Evolutionary conservation across 2,888 invertebrate genomes (phyloP).

Genomic region (Dascillus cervinus): DNA sequence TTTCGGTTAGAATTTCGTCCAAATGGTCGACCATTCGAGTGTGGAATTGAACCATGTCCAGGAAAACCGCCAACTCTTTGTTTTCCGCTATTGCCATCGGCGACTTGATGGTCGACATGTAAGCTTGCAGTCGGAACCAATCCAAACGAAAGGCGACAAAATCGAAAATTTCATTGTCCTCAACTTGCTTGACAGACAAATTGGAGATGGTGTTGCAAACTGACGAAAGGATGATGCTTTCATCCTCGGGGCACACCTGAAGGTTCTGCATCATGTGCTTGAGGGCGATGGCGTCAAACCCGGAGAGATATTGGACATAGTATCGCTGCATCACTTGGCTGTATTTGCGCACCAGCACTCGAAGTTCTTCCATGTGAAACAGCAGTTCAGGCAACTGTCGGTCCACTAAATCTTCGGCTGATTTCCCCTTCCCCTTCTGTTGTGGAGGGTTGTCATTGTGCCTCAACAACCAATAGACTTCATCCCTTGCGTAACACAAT

Average conservation of each 20-base stretch:
- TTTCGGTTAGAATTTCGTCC: slow-evolving; percentile 93
- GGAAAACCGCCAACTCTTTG: slow-evolving; percentile 77
- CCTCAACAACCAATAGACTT: slow-evolving; percentile 92
- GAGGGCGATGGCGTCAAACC: slow-evolving; percentile 90
- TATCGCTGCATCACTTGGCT: slow-evolving; percentile 91
- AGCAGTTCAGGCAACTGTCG: slow-evolving; percentile 93
- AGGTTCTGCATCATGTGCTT: slow-evolving; percentile 77
- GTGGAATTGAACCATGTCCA: slow-evolving; percentile 95
- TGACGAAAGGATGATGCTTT: slow-evolving; percentile 88
- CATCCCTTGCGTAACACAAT: slow-evolving; percentile 90
- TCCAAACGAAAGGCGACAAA: slow-evolving; percentile 92
- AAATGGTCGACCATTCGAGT: slow-evolving; percentile 97
- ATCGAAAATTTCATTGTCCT: slow-evolving; percentile 92
- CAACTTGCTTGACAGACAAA: slow-evolving; percentile 88
- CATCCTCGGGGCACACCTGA: slow-evolving; percentile 86
- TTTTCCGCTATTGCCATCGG: slow-evolving; percentile 64
- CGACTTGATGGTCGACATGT: slow-evolving; percentile 79
- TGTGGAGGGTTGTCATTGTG: slow-evolving; percentile 94
- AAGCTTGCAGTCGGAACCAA: slow-evolving; percentile 96
- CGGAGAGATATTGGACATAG: slow-evolving; percentile 93
- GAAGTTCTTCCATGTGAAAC: slow-evolving; percentile 96
- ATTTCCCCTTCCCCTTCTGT: slow-evolving; percentile 72
- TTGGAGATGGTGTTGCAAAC: slow-evolving; percentile 82
- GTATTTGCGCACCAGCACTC: slow-evolving; percentile 91
- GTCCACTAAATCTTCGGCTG: slow-evolving; percentile 90